Evolutionary conservation across 2,797 vertebrate species (phyloP).

Genomic region (Scleropages formosus): DNA sequence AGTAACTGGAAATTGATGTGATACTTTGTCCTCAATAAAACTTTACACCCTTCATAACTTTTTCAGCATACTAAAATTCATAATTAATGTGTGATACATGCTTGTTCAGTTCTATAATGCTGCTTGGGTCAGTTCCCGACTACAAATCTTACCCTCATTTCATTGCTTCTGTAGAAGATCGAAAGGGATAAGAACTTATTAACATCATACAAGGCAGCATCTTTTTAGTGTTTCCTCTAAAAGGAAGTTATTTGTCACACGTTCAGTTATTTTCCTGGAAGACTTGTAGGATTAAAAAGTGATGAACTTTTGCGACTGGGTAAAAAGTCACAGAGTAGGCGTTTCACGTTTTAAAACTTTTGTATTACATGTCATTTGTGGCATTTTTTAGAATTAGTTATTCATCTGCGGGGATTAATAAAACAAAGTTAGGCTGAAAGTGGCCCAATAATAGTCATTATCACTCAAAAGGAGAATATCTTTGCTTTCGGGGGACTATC

Average conservation of each 20-base stretch:
- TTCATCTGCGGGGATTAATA: constrained; percentile 54
- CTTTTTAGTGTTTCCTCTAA: background rate
- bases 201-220: no score
- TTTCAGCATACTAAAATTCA: no score
- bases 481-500: constrained; percentile 44
- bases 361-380: constrained; percentile 52
- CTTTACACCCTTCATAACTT: background rate
- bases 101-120: no score
- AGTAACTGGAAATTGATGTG: no score
- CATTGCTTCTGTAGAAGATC: no score
- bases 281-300: background rate
- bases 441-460: constrained; percentile 49
- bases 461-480: background rate
- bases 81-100: no score
- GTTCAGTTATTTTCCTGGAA: background rate
- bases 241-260: no score
- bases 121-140: no score
- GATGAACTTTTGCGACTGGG: background rate
- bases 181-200: no score
- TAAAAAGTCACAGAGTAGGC: background rate
- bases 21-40: no score
- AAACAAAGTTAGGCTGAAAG: constrained; percentile 48
- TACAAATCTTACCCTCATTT: no score
- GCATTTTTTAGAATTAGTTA: constrained; percentile 54
- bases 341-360: constrained; percentile 2